A percentile compares a stretch with the other conserved stretches of the same genome.
Evolutionary conservation across 2,888 invertebrate species (phyloP).

Genomic region (Phortica okadai): DNA sequence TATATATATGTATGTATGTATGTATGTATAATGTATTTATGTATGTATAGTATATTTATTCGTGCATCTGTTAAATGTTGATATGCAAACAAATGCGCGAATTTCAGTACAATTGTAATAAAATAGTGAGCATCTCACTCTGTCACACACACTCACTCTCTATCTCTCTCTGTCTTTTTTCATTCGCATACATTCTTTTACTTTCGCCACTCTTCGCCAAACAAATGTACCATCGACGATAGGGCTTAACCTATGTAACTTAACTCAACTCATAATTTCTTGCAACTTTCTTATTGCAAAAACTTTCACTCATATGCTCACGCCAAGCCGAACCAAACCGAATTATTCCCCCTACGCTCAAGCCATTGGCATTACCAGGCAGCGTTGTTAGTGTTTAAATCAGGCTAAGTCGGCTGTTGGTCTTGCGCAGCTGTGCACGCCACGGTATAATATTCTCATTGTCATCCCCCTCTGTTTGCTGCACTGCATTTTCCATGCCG

Average conservation of each 20-base stretch:
- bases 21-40: neutral
- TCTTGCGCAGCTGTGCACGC: conserved; percentile 92
- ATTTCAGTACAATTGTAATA: too few relatives aligned
- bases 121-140: too few relatives aligned
- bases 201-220: too few relatives aligned
- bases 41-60: neutral
- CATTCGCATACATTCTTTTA: too few relatives aligned
- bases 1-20: neutral
- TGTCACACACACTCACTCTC: neutral
- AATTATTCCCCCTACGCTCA: neutral
- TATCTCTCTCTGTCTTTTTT: neutral
- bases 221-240: too few relatives aligned
- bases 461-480: conserved; percentile 77
- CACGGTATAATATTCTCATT: conserved; percentile 89
- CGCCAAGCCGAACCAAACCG: too few relatives aligned
- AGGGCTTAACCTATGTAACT: too few relatives aligned
- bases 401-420: conserved; percentile 91
- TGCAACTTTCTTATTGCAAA: neutral
- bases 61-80: neutral
- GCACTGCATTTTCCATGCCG: conserved; percentile 37
- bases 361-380: neutral
- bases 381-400: conserved; percentile 78
- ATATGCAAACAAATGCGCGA: conserved; percentile 14
- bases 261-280: neutral
- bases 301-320: conserved; percentile 1